phyloP scores from a whole-genome alignment of 2,113 vertebrate genomes.

The Chionis minor region DNA sequence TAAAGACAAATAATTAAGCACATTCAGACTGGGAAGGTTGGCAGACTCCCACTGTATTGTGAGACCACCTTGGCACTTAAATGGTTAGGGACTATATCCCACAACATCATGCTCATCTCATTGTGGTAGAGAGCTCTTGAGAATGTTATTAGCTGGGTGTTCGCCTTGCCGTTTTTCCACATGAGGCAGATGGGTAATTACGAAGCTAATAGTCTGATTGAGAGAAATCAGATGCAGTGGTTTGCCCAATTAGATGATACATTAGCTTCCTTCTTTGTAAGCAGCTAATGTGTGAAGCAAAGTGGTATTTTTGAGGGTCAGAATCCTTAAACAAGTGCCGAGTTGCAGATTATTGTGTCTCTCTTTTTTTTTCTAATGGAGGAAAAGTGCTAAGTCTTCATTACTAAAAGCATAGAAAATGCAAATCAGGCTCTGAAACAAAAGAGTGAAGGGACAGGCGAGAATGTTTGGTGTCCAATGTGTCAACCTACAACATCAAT shows the following conservation, averaged over 20 bases:
- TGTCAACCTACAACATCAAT: conserved; percentile 94
- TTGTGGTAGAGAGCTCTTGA: conserved; percentile 99
- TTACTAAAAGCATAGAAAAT: conserved; percentile 95
- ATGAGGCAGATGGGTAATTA: conserved; percentile 99
- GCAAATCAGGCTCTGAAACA: conserved; percentile 87
- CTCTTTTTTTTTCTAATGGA: conserved; percentile 88
- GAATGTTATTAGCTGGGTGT: conserved; percentile 99
- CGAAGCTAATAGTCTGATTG: conserved; percentile 99
- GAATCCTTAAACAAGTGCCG: conserved; percentile 96
- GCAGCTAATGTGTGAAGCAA: conserved; percentile 99
- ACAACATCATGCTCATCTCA: conserved; percentile 94
- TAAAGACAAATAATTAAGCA: conserved; percentile 79
- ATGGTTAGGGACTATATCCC: conserved; percentile 88
- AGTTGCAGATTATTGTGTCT: conserved; percentile 89
- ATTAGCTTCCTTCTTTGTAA: conserved; percentile 99
- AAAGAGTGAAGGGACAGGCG: conserved; percentile 89
- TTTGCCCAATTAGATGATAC: conserved; percentile 99
- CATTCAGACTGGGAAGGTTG: conserved; percentile 71
- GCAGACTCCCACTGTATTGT: conserved; percentile 77
- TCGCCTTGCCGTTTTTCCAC: conserved; percentile 92
- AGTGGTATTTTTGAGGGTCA: conserved; percentile 98
- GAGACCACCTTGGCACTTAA: conserved; percentile 84
- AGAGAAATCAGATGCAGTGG: conserved; percentile 99
- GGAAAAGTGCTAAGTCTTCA: conserved; percentile 98
- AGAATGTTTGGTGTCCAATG: conserved; percentile 91